phyloP scores from a whole-genome alignment of 2,888 invertebrate species.

The Lasioglossum malachurum region DNA sequence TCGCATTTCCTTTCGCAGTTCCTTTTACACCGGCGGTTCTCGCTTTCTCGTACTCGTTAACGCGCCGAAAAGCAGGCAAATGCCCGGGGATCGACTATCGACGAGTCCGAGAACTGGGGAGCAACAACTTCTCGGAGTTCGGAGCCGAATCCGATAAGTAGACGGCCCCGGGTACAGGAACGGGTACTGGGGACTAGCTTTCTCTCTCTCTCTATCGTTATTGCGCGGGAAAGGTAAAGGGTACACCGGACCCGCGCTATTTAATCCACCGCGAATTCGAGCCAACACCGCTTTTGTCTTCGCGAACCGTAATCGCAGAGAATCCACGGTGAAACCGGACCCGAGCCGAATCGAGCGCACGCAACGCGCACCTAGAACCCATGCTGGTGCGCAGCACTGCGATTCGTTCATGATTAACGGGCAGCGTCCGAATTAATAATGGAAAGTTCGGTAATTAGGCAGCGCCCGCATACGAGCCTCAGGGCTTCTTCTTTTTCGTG shows the following conservation, averaged over 20 bases:
- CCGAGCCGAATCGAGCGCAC: neutral
- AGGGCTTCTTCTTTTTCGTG: too few relatives aligned
- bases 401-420: neutral
- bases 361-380: too few relatives aligned
- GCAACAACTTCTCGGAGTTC: constrained; percentile 54
- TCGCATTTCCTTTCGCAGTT: constrained; percentile 30
- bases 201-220: neutral
- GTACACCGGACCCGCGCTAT: neutral
- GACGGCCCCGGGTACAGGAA: neutral
- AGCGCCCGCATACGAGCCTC: neutral
- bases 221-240: neutral
- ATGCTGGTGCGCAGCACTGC: neutral
- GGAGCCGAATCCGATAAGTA: constrained; percentile 45
- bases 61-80: constrained; percentile 44
- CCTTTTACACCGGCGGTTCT: constrained; percentile 31
- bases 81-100: constrained; percentile 60
- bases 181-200: constrained; percentile 7
- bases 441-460: neutral
- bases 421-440: neutral
- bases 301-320: neutral
- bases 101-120: constrained; percentile 37
- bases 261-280: neutral
- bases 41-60: constrained; percentile 56
- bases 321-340: neutral
- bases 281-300: constrained; percentile 29